A percentile compares a stretch with the other conserved stretches of the same genome.
These are phyloP conservation scores for Taurulus bubalis DNA, from an alignment of 2,113 vertebrate genomes.

Conservation along the genomic window DNA sequence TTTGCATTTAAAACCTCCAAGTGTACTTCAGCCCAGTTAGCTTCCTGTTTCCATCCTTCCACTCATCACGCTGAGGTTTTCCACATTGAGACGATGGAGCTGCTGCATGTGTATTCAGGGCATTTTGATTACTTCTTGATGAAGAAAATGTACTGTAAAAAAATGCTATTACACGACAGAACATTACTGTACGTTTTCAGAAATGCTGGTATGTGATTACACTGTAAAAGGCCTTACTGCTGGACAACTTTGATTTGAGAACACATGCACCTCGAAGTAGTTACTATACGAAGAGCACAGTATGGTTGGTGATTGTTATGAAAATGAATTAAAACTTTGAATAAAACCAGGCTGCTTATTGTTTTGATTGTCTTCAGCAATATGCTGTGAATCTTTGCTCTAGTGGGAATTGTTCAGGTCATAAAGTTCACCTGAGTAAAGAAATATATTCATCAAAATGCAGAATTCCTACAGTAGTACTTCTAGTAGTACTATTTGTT, in stretches of 20 bases:
- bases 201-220: constrained; percentile 21
- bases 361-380: not conserved
- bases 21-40: not conserved
- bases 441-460: not conserved
- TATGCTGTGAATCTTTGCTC: not conserved
- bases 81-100: not conserved
- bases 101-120: not conserved
- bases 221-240: constrained; percentile 39
- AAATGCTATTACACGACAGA: not conserved
- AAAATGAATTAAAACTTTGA: constrained; percentile 39
- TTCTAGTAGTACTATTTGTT: not conserved
- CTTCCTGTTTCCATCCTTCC: not conserved
- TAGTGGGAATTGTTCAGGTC: not conserved
- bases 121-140: not conserved
- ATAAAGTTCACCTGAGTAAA: not conserved
- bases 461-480: not conserved
- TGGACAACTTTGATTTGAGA: constrained; percentile 36
- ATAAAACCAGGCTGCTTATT: not conserved
- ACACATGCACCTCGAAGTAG: constrained; percentile 32
- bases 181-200: not conserved
- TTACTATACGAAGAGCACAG: constrained; percentile 16
- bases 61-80: not conserved
- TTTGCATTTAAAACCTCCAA: constrained; percentile 17
- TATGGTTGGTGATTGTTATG: constrained; percentile 12
- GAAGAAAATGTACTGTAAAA: not conserved